Conservation (phyloP, 2,888 invertebrate genomes). For the Eurytoma adleriae region DNA sequence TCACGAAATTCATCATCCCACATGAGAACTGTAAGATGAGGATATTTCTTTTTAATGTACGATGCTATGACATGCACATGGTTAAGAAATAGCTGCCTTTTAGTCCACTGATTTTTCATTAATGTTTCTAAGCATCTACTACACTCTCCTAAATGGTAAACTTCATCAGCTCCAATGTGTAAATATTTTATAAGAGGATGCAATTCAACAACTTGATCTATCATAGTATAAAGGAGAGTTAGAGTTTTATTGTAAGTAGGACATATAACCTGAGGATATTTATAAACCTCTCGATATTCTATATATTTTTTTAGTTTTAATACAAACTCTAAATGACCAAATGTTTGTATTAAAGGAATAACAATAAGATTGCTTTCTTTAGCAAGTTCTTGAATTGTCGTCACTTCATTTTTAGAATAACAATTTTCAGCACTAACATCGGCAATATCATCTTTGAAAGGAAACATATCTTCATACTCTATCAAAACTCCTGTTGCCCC, state of each 20-base stretch:
- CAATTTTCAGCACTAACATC: slow-evolving; percentile 82
- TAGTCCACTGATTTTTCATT: slow-evolving; percentile 75
- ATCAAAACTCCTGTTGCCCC: slow-evolving; percentile 88
- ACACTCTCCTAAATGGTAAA: slow-evolving; percentile 84
- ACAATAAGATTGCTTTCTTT: slow-evolving; percentile 80
- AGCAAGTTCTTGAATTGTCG: slow-evolving; percentile 78
- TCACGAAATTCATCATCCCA: slow-evolving; percentile 90
- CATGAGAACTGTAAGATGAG: slow-evolving; percentile 80
- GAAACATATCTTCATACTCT: slow-evolving; percentile 94
- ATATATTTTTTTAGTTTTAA: slow-evolving; percentile 84
- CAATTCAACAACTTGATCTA: slow-evolving; percentile 82
- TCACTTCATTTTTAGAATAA: slow-evolving; percentile 80
- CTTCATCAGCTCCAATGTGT: slow-evolving; percentile 92
- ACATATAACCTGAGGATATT: slow-evolving; percentile 83
- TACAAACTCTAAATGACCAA: slow-evolving; percentile 90
- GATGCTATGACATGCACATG: slow-evolving; percentile 80
- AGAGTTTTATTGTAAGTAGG: slow-evolving; percentile 81
- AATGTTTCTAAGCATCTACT: slow-evolving; percentile 77
- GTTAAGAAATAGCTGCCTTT: slow-evolving; percentile 80
- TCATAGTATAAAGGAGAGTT: slow-evolving; percentile 81
- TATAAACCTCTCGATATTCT: slow-evolving; percentile 81
- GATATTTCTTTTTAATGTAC: slow-evolving; percentile 77
- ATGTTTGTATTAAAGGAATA: slow-evolving; percentile 90
- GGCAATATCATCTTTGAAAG: slow-evolving; percentile 80
- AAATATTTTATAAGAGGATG: slow-evolving; percentile 79